These are phyloP conservation scores for Hyposoter didymator DNA, from an alignment of 2,888 invertebrate species.

Conservation along the genomic window DNA sequence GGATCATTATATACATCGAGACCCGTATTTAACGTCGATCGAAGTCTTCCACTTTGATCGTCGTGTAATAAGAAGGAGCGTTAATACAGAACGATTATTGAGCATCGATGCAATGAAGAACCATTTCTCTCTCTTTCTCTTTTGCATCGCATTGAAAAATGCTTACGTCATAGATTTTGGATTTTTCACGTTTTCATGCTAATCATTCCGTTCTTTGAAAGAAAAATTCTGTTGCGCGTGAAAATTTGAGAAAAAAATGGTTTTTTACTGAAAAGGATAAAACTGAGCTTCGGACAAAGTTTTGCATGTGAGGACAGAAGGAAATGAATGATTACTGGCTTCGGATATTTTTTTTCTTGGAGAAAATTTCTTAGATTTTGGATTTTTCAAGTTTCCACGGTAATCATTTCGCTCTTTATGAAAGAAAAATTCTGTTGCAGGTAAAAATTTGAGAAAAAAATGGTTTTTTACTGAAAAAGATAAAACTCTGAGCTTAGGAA, in stretches of 20 bases:
- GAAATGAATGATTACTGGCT: background rate
- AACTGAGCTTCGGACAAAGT: background rate
- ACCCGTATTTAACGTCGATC: constrained; percentile 60
- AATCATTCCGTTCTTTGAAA: background rate
- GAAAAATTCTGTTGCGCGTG: background rate
- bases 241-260: background rate
- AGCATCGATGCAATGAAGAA: constrained; percentile 59
- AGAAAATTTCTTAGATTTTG: no score
- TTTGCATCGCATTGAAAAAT: background rate
- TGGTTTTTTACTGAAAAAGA: background rate
- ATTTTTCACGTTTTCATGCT: background rate
- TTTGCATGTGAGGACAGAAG: background rate
- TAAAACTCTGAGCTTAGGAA: background rate
- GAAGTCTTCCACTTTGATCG: constrained; percentile 60
- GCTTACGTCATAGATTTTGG: background rate
- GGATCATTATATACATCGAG: constrained; percentile 52
- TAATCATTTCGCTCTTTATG: background rate
- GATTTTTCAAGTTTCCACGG: background rate
- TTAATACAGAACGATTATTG: constrained; percentile 64
- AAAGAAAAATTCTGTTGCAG: background rate
- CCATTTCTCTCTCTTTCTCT: constrained; percentile 24
- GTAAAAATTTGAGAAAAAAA: background rate
- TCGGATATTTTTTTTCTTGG: background rate
- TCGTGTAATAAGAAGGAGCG: constrained; percentile 51
- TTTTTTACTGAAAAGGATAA: background rate